These are phyloP conservation scores for Cerastis leucographa DNA, from an alignment of 2,888 invertebrate species.

Conservation along the genomic window DNA sequence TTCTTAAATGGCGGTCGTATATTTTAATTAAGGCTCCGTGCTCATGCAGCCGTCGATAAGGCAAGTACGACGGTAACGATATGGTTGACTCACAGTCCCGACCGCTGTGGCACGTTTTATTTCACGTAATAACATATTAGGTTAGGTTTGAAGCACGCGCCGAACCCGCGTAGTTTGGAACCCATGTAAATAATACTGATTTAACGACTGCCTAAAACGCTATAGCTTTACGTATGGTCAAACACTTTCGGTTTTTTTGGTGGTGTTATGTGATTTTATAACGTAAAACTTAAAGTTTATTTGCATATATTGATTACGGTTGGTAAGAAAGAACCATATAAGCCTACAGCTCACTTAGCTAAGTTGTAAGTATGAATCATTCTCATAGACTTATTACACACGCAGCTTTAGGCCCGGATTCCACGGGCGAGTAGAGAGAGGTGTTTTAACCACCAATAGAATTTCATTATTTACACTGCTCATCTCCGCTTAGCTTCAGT, in stretches of 20 bases:
- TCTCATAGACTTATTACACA: neutral
- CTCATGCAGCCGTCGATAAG: slow-evolving; percentile 85
- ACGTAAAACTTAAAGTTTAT: neutral
- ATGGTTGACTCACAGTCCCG: slow-evolving; percentile 71
- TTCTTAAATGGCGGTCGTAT: slow-evolving; percentile 85
- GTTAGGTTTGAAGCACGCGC: slow-evolving; percentile 77
- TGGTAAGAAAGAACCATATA: too few species aligned
- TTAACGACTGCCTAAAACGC: slow-evolving; percentile 79
- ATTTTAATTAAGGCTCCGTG: slow-evolving; percentile 87
- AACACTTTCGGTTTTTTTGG: slow-evolving; percentile 71
- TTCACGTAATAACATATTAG: slow-evolving; percentile 89
- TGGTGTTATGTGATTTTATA: slow-evolving; percentile 16
- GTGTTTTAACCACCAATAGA: neutral
- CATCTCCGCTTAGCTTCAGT: neutral
- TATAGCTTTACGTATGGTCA: slow-evolving; percentile 62
- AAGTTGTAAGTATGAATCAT: neutral
- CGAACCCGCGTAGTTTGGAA: slow-evolving; percentile 75
- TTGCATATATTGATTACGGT: neutral
- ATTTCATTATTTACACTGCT: neutral
- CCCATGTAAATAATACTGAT: slow-evolving; percentile 85
- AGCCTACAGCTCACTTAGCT: neutral
- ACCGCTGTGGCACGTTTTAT: slow-evolving; percentile 82
- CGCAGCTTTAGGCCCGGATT: neutral
- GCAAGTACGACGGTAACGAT: slow-evolving; percentile 77
- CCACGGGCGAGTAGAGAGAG: neutral